phyloP scores from a whole-genome alignment of 2,113 vertebrate species.

The Poicephalus meyeri region DNA sequence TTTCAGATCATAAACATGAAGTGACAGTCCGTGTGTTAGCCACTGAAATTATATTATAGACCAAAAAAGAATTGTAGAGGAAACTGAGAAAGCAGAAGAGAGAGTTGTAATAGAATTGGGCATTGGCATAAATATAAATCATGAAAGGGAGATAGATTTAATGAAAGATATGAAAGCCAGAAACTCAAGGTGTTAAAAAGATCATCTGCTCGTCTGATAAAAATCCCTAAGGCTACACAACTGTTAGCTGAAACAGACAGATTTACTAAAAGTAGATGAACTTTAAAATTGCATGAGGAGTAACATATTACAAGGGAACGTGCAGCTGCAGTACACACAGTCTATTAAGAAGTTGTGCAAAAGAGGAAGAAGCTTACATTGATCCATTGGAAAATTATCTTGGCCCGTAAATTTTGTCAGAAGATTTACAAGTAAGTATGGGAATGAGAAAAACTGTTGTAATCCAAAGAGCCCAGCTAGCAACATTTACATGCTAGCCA shows the following conservation, averaged over 20 bases:
- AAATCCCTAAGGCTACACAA: not conserved
- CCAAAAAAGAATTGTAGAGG: slow-evolving; percentile 19
- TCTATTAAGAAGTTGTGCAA: not conserved
- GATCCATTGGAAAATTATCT: not conserved
- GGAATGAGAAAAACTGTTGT: not conserved
- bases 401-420: not conserved
- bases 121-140: slow-evolving; percentile 39
- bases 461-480: not conserved
- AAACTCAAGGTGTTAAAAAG: slow-evolving; percentile 23
- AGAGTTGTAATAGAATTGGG: slow-evolving; percentile 23
- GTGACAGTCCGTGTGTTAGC: slow-evolving; percentile 34
- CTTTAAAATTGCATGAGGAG: not conserved
- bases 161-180: slow-evolving; percentile 21
- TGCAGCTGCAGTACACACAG: not conserved
- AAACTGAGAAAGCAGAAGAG: slow-evolving; percentile 28
- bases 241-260: not conserved
- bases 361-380: not conserved
- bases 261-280: not conserved
- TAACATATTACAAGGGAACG: not conserved
- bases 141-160: slow-evolving; percentile 41
- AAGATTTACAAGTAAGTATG: not conserved
- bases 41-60: slow-evolving; percentile 22
- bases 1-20: slow-evolving; percentile 46
- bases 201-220: not conserved
- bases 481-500: not conserved